Evolutionary conservation across 2,888 invertebrate genomes (phyloP), one percentile per base, ranked within the genome.

Genomic region (Drosophila mulleri): DNA sequence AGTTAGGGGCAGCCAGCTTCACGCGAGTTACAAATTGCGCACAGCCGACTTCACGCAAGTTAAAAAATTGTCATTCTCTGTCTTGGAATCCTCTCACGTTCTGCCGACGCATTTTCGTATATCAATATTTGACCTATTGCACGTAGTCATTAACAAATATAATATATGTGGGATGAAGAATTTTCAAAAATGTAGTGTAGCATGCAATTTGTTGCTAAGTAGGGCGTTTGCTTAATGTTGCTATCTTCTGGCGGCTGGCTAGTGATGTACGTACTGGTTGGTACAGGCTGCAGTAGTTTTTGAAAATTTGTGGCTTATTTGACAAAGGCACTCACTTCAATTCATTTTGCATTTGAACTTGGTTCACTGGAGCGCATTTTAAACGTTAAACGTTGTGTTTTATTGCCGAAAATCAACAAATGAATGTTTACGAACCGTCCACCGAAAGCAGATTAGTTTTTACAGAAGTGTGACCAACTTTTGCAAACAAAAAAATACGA

Each of bases 271-370:
- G 41, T 60, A n/a, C 32, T 50, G 83, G 18, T 50, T 50, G 83
- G 84, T 89, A 89, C 89, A 89, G 85, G 65, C 82, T 84, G 85
- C 82, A 70, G 59, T 45, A 52, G 68, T 74, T 69, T 70, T 61
- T 72, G 29, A 45, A 61, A 68, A 54, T 68, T 86, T 73, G 66
- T 56, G 56, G 80, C 71, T 65, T 71, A 47, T 62, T 69, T 71
- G 59, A 52, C 39, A 57, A 63, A 72, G 54, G 82, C 84, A 85
- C 88, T 84, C 88, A 89, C 85, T 82, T 89, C 68, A 85, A 77
- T 77, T 89, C 85, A 87, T 87, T 66, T 72, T 75, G 67, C 77
- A 69, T 70, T 68, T 57, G 54, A 72, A 74, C 85, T 82, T 52
- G 66, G 67, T 68, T 71, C 87, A 84, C 84, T 74, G 48, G 20